phyloP scores from a whole-genome alignment of 2,113 vertebrate genomes.

The Mobula hypostoma region DNA sequence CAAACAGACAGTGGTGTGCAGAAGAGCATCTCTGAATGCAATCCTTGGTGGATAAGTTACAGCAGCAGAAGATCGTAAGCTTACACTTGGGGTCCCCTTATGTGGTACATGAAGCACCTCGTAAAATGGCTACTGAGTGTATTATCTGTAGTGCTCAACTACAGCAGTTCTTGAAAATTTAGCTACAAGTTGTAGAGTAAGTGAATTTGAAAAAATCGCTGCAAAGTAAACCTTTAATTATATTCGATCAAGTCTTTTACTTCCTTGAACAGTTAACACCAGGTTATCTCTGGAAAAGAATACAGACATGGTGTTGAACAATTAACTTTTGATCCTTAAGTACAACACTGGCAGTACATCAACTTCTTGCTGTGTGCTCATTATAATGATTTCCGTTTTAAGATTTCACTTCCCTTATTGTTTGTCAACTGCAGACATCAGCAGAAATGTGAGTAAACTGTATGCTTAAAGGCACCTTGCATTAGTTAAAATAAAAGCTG shows the following conservation, averaged over 20 bases:
- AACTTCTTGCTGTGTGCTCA: not conserved
- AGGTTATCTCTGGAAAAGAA: not conserved
- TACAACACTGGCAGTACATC: too few relatives aligned
- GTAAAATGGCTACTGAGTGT: not conserved
- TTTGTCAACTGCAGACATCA: too few relatives aligned
- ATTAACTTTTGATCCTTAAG: not conserved
- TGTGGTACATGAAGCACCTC: too few relatives aligned
- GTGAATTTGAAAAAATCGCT: not conserved
- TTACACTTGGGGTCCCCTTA: too few relatives aligned
- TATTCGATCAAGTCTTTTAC: not conserved
- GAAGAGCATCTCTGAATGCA: too few relatives aligned
- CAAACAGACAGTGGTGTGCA: too few relatives aligned
- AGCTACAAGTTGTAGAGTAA: not conserved
- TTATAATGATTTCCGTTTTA: not conserved
- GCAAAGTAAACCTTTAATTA: not conserved
- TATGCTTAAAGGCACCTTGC: too few relatives aligned
- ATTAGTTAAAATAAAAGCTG: too few relatives aligned
- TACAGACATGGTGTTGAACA: not conserved
- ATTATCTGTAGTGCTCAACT: not conserved
- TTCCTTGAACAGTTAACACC: not conserved
- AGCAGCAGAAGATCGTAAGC: too few relatives aligned
- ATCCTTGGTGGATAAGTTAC: too few relatives aligned
- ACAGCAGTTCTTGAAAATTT: not conserved
- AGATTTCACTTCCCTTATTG: not conserved
- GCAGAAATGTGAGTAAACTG: too few relatives aligned